A percentile compares a stretch with the other conserved stretches of the same genome.
Evolutionary conservation across 2,113 vertebrate genomes (phyloP).

Genomic region (Charina bottae): DNA sequence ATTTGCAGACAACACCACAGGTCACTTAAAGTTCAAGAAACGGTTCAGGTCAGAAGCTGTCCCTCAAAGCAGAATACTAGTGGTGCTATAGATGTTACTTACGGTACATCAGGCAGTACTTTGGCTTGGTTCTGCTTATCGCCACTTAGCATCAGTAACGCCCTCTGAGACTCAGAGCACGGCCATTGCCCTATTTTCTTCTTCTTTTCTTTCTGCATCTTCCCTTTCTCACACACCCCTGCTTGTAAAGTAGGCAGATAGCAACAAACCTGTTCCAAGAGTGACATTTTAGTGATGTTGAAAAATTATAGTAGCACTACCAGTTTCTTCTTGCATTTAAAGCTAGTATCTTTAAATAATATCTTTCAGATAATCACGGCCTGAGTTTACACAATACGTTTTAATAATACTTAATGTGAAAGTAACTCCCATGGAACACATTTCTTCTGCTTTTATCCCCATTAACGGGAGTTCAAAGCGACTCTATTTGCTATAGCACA

Average conservation of each 20-base stretch:
- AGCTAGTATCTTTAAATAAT: neutral
- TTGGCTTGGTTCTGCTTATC: conserved; percentile 74
- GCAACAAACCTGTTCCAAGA: conserved; percentile 83
- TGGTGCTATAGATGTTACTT: conserved; percentile 77
- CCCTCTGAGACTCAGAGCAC: conserved; percentile 72
- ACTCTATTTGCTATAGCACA: neutral
- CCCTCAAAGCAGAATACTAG: conserved; percentile 68
- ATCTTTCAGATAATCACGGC: neutral
- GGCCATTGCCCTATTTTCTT: conserved; percentile 64
- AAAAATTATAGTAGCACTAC: conserved; percentile 9
- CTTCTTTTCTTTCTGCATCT: conserved; percentile 49
- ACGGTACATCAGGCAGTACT: conserved; percentile 78
- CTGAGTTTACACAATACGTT: neutral
- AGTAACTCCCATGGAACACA: neutral
- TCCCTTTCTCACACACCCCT: conserved; percentile 56
- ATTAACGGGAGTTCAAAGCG: neutral
- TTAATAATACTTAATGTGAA: neutral
- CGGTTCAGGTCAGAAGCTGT: conserved; percentile 69
- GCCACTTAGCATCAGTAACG: conserved; percentile 77
- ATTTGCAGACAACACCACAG: conserved; percentile 69
- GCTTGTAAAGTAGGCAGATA: conserved; percentile 84
- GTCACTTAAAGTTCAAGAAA: conserved; percentile 73
- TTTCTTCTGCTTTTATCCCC: neutral
- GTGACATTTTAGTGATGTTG: conserved; percentile 37
- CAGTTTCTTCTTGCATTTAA: neutral